Conservation (phyloP, 2,888 invertebrate species). For the Drosophila siamana region DNA sequence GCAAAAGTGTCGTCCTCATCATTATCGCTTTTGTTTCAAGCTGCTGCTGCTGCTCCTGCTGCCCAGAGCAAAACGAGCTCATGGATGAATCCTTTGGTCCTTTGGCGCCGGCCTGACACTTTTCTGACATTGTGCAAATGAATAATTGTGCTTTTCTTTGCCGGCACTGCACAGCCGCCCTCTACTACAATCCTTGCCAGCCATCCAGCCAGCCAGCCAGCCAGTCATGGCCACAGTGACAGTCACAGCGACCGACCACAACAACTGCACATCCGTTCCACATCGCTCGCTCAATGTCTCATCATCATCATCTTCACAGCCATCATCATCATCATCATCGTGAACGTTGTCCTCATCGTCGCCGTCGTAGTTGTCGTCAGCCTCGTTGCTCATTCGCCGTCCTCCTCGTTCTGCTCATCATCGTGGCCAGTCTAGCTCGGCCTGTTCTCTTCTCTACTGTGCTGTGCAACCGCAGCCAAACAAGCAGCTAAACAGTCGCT, state of each 20-base stretch:
- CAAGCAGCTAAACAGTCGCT: constrained; percentile 82
- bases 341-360: constrained; percentile 60
- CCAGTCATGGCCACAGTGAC: constrained; percentile 24
- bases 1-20: constrained; percentile 74
- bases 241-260: constrained; percentile 61
- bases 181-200: not conserved
- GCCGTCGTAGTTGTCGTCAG: constrained; percentile 70
- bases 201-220: not conserved
- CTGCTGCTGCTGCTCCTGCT: constrained; percentile 44
- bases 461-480: constrained; percentile 71
- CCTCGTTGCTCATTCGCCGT: constrained; percentile 68
- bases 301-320: constrained; percentile 63
- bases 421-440: too few species aligned
- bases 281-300: constrained; percentile 80
- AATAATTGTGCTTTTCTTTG: constrained; percentile 84
- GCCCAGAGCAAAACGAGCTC: constrained; percentile 25
- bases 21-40: constrained; percentile 76
- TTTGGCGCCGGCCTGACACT: constrained; percentile 81
- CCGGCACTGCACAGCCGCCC: constrained; percentile 44
- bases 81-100: constrained; percentile 78
- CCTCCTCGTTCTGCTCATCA: too few species aligned
- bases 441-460: not conserved
- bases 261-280: constrained; percentile 80
- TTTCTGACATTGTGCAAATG: constrained; percentile 83
- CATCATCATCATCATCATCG: constrained; percentile 49